Conservation (phyloP, 2,797 vertebrate genomes). For the Distichodus sexfasciatus region DNA sequence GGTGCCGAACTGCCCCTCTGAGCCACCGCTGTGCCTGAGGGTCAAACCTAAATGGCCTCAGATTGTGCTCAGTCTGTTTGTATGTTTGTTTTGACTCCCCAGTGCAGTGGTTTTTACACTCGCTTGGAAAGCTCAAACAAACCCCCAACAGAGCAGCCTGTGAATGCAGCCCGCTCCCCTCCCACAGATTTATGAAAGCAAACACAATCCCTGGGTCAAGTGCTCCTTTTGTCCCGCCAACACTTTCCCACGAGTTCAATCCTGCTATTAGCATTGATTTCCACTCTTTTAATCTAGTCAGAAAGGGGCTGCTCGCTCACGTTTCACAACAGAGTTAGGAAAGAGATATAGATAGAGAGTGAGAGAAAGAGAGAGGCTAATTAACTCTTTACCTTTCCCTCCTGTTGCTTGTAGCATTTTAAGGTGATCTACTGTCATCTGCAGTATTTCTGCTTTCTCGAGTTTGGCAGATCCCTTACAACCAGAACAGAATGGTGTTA, state of each 20-base stretch:
- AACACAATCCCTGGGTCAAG: slow-evolving; percentile 91
- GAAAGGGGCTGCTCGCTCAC: slow-evolving; percentile 59
- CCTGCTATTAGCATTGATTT: slow-evolving; percentile 87
- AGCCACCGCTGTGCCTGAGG: slow-evolving; percentile 27
- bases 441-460: slow-evolving; percentile 95
- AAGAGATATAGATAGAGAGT: background rate
- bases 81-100: slow-evolving; percentile 81
- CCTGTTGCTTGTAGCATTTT: slow-evolving; percentile 92
- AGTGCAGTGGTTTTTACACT: slow-evolving; percentile 71
- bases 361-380: slow-evolving; percentile 8
- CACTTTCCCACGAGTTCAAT: slow-evolving; percentile 92
- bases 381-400: slow-evolving; percentile 83
- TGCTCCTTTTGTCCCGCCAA: slow-evolving; percentile 85
- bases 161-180: slow-evolving; percentile 80
- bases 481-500: background rate
- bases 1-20: background rate
- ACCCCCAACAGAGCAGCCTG: slow-evolving; percentile 67
- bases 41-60: slow-evolving; percentile 25
- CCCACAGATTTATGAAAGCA: slow-evolving; percentile 89
- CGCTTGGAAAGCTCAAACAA: slow-evolving; percentile 82
- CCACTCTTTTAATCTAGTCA: slow-evolving; percentile 80
- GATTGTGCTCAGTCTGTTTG: slow-evolving; percentile 49
- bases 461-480: slow-evolving; percentile 90
- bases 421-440: slow-evolving; percentile 97
- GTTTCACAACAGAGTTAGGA: slow-evolving; percentile 49